Conservation (phyloP, 2,888 invertebrate genomes). For the Ethmia dodecea region DNA sequence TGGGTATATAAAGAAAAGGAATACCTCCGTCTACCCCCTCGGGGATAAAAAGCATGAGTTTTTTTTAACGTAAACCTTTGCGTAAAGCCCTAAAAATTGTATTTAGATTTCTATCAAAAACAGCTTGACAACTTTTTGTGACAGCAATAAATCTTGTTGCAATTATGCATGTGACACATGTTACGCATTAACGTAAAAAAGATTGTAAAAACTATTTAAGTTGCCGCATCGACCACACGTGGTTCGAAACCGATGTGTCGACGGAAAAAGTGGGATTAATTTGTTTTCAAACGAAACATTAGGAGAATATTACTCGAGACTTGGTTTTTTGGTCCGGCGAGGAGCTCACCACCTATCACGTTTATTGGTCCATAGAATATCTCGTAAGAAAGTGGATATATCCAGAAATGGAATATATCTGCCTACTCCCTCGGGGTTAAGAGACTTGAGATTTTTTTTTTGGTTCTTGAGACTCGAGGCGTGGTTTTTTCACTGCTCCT, state of each 20-base stretch:
- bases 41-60: no score
- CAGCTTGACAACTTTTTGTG: background rate
- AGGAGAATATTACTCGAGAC: no score
- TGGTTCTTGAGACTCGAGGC: background rate
- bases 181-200: conserved; percentile 22
- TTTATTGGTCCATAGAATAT: no score
- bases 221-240: conserved; percentile 6
- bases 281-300: conserved; percentile 19
- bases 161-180: conserved; percentile 50
- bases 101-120: background rate
- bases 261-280: conserved; percentile 10
- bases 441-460: no score
- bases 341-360: no score
- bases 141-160: conserved; percentile 38
- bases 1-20: no score
- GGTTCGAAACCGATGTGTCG: conserved; percentile 7
- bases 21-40: no score
- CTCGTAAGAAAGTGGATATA: no score
- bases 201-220: conserved; percentile 7
- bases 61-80: no score
- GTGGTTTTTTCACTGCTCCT: background rate
- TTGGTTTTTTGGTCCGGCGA: no score
- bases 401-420: no score
- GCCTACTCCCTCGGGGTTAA: no score
- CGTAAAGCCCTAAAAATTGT: background rate